A percentile compares a stretch with the other conserved stretches of the same genome.
Conservation (phyloP, 1,140 invertebrate species). For the Saccostrea glomerata region DNA sequence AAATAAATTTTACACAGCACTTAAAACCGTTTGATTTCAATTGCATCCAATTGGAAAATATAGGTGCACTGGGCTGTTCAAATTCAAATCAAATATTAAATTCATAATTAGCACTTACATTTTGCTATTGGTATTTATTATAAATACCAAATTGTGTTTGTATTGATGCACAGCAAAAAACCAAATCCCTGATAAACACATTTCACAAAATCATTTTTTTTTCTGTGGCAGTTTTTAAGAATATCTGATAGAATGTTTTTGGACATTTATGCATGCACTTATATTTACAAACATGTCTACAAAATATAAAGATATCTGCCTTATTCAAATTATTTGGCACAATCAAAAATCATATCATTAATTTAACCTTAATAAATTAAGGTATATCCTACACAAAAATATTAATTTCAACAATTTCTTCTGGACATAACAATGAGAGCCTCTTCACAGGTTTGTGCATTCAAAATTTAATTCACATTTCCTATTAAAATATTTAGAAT, state of each 20-base stretch:
- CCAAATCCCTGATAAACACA: not conserved
- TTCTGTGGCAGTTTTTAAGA: not conserved
- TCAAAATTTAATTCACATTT: not conserved
- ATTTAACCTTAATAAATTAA: not conserved
- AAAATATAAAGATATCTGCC: not conserved
- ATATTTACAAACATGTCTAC: not conserved
- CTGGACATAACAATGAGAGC: not conserved
- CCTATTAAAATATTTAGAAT: not conserved
- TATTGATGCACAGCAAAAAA: not conserved
- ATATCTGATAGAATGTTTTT: not conserved
- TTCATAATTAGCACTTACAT: not conserved
- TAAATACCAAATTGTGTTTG: not conserved
- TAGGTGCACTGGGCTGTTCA: not conserved
- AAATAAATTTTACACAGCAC: slow-evolving; percentile 4
- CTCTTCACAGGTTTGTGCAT: not conserved
- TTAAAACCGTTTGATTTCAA: not conserved
- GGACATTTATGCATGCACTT: not conserved
- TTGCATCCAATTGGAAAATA: not conserved
- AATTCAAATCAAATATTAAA: not conserved
- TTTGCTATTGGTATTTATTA: not conserved
- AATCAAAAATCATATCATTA: not conserved
- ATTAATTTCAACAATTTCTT: not conserved
- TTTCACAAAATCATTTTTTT: not conserved
- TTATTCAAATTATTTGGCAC: slow-evolving; percentile 29
- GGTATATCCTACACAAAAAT: not conserved